phyloP scores from a whole-genome alignment of 2,113 vertebrate species.

The Bettongia penicillata region DNA sequence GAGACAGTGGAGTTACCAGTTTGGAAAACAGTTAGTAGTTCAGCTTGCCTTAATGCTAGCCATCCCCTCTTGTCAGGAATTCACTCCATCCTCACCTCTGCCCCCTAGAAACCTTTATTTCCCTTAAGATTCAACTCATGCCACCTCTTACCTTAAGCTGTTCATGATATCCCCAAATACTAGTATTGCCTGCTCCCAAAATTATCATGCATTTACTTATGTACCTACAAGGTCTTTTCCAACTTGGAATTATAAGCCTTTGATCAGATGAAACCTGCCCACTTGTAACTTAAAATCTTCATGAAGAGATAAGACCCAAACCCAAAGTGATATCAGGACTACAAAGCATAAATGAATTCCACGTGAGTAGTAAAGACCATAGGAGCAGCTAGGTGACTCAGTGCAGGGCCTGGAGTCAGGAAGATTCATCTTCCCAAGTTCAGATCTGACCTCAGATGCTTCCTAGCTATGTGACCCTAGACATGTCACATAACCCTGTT shows the following conservation, averaged over 20 bases:
- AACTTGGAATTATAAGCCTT: not conserved
- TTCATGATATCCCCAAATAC: not conserved
- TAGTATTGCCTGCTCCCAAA: not conserved
- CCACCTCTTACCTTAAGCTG: not conserved
- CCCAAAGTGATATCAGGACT: not conserved
- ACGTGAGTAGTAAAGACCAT: no score
- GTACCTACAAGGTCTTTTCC: not conserved
- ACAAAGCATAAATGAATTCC: no score
- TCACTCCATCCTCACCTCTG: not conserved
- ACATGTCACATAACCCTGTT: no score
- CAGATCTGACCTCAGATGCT: no score
- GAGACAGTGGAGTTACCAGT: not conserved
- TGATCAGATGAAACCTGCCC: not conserved
- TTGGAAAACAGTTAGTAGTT: not conserved
- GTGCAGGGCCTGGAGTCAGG: no score
- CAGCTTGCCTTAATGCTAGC: not conserved
- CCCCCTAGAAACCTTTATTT: not conserved
- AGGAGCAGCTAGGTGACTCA: no score
- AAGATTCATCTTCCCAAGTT: no score
- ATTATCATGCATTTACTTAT: not conserved
- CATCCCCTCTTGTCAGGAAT: not conserved
- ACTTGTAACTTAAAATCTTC: not conserved
- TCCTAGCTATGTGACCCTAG: no score
- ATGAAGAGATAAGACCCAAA: not conserved
- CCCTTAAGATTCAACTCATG: not conserved